phyloP scores from a whole-genome alignment of 2,888 invertebrate species.

The Diplazon laetatorius region DNA sequence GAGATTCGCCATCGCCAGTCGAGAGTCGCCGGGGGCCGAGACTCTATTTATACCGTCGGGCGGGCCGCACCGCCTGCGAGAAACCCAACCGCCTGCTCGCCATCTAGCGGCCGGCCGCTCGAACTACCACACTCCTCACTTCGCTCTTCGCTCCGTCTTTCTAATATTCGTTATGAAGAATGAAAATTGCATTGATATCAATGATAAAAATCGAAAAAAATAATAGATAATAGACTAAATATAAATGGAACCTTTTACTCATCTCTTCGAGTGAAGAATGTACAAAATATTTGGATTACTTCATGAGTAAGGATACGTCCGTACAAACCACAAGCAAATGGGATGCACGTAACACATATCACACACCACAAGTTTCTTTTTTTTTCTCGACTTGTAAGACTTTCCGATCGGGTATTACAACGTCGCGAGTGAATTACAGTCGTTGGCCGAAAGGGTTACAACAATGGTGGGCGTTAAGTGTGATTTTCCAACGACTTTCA shows the following conservation, averaged over 20 bases:
- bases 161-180: no score
- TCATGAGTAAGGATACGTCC: neutral
- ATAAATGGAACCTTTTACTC: no score
- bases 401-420: slow-evolving; percentile 37
- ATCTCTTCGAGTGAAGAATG: no score
- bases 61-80: neutral
- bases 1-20: no score
- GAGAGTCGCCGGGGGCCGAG: no score
- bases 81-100: neutral
- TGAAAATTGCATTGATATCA: neutral
- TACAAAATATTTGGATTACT: neutral
- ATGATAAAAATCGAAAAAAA: no score
- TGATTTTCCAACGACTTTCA: slow-evolving; percentile 53
- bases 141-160: neutral
- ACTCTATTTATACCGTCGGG: neutral
- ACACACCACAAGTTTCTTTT: no score
- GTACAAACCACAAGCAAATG: slow-evolving; percentile 21
- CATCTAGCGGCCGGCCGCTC: slow-evolving; percentile 2
- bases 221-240: no score
- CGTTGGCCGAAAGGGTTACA: slow-evolving; percentile 37
- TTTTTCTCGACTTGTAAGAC: slow-evolving; percentile 32
- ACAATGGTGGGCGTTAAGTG: slow-evolving; percentile 53
- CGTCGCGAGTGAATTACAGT: slow-evolving; percentile 40
- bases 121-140: neutral
- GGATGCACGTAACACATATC: slow-evolving; percentile 4